Evolutionary conservation across 2,797 vertebrate species (phyloP).

Genomic region (Gobionotothen gibberifrons): DNA sequence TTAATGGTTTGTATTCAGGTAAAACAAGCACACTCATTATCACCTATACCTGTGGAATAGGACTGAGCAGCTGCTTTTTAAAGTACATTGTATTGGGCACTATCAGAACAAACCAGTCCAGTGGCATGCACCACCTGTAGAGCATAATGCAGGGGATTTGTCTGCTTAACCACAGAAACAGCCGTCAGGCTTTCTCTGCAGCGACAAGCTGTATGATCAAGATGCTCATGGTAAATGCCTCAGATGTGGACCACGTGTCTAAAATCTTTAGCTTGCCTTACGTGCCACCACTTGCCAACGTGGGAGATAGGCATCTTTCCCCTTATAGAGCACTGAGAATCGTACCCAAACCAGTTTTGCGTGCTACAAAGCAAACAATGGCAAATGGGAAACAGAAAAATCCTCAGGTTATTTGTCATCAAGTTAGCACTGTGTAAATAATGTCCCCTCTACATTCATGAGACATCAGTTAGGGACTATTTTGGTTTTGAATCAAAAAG

Average conservation of each 20-base stretch:
- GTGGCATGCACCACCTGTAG: conserved; percentile 68
- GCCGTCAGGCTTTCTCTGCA: conserved; percentile 58
- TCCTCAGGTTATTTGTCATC: conserved; percentile 79
- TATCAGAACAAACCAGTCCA: conserved; percentile 49
- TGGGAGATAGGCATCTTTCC: conserved; percentile 68
- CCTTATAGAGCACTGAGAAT: conserved; percentile 30
- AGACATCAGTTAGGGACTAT: conserved; percentile 43
- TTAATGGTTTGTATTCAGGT: conserved; percentile 44
- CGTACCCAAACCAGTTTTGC: conserved; percentile 68
- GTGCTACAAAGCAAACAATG: conserved; percentile 71
- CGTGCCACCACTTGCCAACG: conserved; percentile 61
- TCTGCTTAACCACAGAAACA: conserved; percentile 65
- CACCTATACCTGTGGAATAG: conserved; percentile 44
- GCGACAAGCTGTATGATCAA: conserved; percentile 63
- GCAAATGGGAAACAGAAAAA: conserved; percentile 72
- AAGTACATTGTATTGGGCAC: conserved; percentile 15
- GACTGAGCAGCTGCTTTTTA: conserved; percentile 34
- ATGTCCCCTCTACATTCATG: conserved; percentile 40
- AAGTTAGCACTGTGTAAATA: conserved; percentile 76
- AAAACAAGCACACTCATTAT: conserved; percentile 53
- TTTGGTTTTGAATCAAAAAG: conserved; percentile 54
- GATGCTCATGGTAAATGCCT: conserved; percentile 63
- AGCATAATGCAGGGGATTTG: conserved; percentile 70
- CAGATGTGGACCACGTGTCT: conserved; percentile 77
- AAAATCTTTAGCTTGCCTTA: conserved; percentile 60